Conservation (phyloP, 92 coral and sea anemone genomes). For the Siderastrea siderea region DNA sequence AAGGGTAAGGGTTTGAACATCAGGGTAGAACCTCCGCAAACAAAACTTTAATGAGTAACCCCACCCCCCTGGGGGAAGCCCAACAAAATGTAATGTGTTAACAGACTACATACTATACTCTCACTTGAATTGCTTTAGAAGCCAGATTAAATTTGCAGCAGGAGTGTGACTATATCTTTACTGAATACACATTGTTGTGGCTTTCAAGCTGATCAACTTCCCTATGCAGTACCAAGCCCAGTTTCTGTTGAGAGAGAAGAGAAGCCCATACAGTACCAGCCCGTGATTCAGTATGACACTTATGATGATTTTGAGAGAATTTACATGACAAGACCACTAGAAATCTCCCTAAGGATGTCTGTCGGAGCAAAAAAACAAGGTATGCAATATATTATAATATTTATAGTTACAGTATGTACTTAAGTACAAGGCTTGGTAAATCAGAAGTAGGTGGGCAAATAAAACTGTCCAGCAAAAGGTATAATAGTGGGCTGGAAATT, state of each 20-base stretch:
- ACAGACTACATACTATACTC: no score
- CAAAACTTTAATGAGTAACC: no score
- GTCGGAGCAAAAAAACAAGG: constrained; percentile 89
- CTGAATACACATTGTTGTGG: neutral
- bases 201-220: neutral
- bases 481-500: neutral
- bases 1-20: no score
- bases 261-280: neutral
- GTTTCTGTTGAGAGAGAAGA: neutral
- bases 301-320: constrained; percentile 63
- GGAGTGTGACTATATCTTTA: no score
- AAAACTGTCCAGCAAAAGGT: neutral
- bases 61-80: no score
- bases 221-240: constrained; percentile 4
- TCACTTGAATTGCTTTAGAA: no score
- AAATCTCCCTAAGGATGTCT: constrained; percentile 83
- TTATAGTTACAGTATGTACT: no score
- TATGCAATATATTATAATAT: neutral
- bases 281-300: constrained; percentile 24
- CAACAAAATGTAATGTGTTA: no score
- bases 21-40: no score
- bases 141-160: neutral
- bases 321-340: constrained; percentile 68
- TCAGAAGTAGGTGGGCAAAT: no score
- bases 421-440: neutral